A percentile compares a stretch with the other conserved stretches of the same genome.
phyloP scores from a whole-genome alignment of 2,888 invertebrate species.

The Scaptomyza flava region DNA sequence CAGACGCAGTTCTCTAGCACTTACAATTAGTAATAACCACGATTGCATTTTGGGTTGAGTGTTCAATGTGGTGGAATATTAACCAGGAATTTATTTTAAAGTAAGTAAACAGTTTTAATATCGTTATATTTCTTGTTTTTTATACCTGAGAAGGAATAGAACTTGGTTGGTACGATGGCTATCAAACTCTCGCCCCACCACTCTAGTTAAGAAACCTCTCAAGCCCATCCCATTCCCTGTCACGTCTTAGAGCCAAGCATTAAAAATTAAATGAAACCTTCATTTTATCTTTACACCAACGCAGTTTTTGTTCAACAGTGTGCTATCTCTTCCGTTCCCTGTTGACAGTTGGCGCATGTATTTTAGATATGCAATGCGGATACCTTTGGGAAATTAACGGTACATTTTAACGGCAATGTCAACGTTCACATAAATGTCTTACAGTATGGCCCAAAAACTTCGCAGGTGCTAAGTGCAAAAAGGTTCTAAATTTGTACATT shows the following conservation, averaged over 20 bases:
- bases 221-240: background rate
- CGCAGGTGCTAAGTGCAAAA: conserved; percentile 9
- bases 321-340: conserved; percentile 17
- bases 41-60: conserved; percentile 12
- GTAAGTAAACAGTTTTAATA: too few relatives aligned
- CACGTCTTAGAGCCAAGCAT: conserved; percentile 10
- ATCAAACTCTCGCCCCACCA: background rate
- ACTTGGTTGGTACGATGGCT: background rate
- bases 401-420: conserved; percentile 62
- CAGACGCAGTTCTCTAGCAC: conserved; percentile 20
- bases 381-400: conserved; percentile 72
- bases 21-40: conserved; percentile 38
- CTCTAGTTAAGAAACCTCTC: background rate
- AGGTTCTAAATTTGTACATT: conserved; percentile 25
- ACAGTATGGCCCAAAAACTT: conserved; percentile 37
- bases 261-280: conserved; percentile 15
- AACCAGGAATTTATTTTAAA: background rate
- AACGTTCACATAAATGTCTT: conserved; percentile 39
- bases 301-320: conserved; percentile 35
- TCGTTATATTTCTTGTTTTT: too few relatives aligned
- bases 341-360: conserved; percentile 55
- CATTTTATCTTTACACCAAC: conserved; percentile 41
- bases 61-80: background rate
- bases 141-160: background rate
- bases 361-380: conserved; percentile 66